Evolutionary conservation across 2,888 invertebrate genomes (phyloP), one percentile per base, ranked within the genome.

Genomic region (Ormyrus pomaceus): DNA sequence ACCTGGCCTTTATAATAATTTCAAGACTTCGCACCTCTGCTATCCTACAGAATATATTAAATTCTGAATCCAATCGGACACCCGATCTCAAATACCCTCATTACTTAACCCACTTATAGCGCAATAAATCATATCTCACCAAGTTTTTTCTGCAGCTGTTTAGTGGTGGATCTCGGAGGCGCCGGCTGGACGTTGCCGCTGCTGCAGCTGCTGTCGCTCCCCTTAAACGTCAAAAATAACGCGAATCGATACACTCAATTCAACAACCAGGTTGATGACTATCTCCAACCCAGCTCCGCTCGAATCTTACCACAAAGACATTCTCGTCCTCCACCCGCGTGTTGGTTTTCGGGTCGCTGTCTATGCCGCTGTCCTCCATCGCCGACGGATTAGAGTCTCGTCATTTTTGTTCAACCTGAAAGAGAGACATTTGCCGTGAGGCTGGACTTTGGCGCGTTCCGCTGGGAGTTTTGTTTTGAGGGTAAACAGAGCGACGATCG

Each of bases 361-460:
- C 91, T 83, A 91, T 91, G 65, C 92, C 91, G 83, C 91, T 91
- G 84, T 91, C 91, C 86, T 91, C 91, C 91, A 91, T 91, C 64
- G 4, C 34, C 0, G 51, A 50, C 7, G 48, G 19, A 56, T 56
- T 56, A 69, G 13, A 34, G 1, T 53, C 10, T 50, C 2, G 34
- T 80, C 62, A 74, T 45, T 34, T 65, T 61, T 72, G 0, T 69
- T 11, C 46, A 58, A 61, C 56, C 77, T 81, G 45, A 65, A 81
- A 76, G 34, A 61, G 34, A 61, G 34, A 34, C 3, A 34, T 34
- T 34, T 0, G 34, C 0, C 0, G 34, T 3, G 34, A 34, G 3
- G 3, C 34, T 2, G 34, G 34, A 34, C 34, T 34, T 34, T 3
- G 34, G 3, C 3, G 34, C 34, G 34, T 34, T 34, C 4, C 4